Percentiles rank a stretch among this genome's conserved stretches.
Conservation (phyloP, 2,888 invertebrate species). For the Dynastes grantii region DNA sequence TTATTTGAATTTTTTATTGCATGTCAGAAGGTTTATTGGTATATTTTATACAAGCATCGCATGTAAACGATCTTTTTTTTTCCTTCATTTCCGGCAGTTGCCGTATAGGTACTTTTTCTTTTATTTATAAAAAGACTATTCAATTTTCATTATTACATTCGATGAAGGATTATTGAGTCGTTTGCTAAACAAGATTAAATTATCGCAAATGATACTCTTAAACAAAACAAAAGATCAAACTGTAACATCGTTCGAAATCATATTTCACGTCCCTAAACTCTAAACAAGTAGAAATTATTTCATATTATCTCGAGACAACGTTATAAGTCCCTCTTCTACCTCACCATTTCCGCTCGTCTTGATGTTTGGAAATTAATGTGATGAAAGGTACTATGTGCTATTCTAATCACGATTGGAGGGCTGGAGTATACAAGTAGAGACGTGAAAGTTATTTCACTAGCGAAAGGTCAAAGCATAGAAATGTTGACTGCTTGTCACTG, state of each 20-base stretch:
- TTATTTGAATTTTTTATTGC: slow-evolving; percentile 32
- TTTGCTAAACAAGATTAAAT: too few relatives aligned
- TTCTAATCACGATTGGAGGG: background rate
- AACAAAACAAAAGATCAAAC: background rate
- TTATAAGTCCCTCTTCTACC: background rate
- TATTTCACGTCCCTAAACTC: slow-evolving; percentile 8
- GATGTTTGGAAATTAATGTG: slow-evolving; percentile 9
- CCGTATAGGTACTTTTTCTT: background rate
- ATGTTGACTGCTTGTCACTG: too few relatives aligned
- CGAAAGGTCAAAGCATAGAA: too few relatives aligned
- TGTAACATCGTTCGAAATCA: slow-evolving; percentile 5
- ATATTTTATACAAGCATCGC: background rate
- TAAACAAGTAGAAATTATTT: slow-evolving; percentile 28
- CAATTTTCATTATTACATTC: background rate
- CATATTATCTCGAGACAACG: slow-evolving; percentile 15
- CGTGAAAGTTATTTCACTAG: too few relatives aligned
- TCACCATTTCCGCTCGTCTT: background rate
- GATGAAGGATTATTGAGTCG: background rate
- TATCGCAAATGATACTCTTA: too few relatives aligned
- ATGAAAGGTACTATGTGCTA: slow-evolving; percentile 4
- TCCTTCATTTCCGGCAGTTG: background rate
- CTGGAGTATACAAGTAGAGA: too few relatives aligned
- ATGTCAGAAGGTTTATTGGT: slow-evolving; percentile 19
- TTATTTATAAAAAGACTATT: background rate
- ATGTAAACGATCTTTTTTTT: background rate